Conservation (phyloP, 2,113 vertebrate species). For the Vireo altiloquus region DNA sequence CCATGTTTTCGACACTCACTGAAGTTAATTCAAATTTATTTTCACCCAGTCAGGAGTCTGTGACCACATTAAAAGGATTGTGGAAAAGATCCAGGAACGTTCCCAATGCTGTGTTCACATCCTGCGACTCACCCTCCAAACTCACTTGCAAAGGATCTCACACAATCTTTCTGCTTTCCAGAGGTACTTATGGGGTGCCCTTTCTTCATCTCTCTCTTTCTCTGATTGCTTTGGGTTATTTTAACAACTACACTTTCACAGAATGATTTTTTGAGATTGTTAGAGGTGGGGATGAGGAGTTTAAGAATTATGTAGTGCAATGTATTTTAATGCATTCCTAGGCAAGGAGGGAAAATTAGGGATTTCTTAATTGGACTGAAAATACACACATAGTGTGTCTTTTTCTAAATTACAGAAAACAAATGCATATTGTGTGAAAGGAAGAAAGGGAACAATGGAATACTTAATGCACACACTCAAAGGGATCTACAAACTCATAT, state of each 20-base stretch:
- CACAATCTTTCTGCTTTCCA: not conserved
- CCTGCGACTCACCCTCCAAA: constrained; percentile 9
- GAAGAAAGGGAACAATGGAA: not conserved
- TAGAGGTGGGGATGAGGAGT: not conserved
- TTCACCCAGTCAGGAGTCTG: constrained; percentile 46
- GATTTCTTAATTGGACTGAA: not conserved
- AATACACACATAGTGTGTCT: not conserved
- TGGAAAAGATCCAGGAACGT: constrained; percentile 24
- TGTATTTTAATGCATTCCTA: not conserved
- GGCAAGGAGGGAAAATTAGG: not conserved
- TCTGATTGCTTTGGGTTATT: not conserved
- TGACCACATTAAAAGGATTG: constrained; percentile 42
- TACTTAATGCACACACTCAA: not conserved
- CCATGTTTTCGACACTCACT: constrained; percentile 46
- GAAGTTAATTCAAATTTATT: constrained; percentile 51
- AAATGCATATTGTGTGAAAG: not conserved
- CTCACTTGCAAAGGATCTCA: not conserved
- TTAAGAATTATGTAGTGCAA: not conserved
- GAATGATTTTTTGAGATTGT: not conserved
- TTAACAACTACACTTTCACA: not conserved
- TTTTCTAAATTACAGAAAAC: not conserved
- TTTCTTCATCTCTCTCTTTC: not conserved
- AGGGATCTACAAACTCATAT: not conserved
- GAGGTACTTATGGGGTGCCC: not conserved
- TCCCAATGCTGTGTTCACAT: constrained; percentile 44